These are phyloP conservation scores for Drosophila hamatofila DNA, from an alignment of 2,888 invertebrate species.

Conservation along the genomic window DNA sequence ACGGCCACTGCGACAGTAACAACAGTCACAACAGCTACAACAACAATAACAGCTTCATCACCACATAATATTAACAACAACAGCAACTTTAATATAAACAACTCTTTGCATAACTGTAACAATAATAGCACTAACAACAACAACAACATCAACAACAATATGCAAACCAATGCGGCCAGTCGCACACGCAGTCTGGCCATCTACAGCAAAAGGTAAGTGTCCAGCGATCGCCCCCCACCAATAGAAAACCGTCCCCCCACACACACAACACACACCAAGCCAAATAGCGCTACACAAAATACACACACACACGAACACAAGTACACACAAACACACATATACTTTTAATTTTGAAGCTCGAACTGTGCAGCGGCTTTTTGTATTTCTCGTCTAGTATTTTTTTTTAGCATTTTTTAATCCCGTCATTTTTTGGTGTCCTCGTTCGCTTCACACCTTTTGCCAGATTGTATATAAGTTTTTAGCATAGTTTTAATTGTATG, in stretches of 20 bases:
- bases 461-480: conserved; percentile 40
- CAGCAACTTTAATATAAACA: conserved; percentile 62
- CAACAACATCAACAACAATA: conserved; percentile 68
- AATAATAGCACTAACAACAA: conserved; percentile 68
- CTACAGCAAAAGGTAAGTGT: conserved; percentile 85
- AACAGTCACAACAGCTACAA: conserved; percentile 32
- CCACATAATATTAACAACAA: conserved; percentile 47
- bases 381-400: conserved; percentile 35
- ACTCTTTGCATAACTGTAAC: conserved; percentile 60
- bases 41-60: conserved; percentile 30
- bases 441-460: conserved; percentile 34
- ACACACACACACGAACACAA: conserved; percentile 23
- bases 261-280: not conserved
- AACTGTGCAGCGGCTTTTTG: conserved; percentile 33
- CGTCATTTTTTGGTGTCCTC: conserved; percentile 23
- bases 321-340: conserved; percentile 13
- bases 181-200: conserved; percentile 84
- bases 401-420: conserved; percentile 23
- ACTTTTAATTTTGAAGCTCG: conserved; percentile 36
- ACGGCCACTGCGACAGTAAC: conserved; percentile 10
- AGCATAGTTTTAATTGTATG: conserved; percentile 25
- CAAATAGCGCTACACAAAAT: conserved; percentile 13
- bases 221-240: conserved; percentile 14
- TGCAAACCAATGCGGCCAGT: conserved; percentile 66
- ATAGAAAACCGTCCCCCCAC: not conserved